These are phyloP conservation scores for Nezara viridula DNA, from an alignment of 2,888 invertebrate genomes.

Conservation along the genomic window DNA sequence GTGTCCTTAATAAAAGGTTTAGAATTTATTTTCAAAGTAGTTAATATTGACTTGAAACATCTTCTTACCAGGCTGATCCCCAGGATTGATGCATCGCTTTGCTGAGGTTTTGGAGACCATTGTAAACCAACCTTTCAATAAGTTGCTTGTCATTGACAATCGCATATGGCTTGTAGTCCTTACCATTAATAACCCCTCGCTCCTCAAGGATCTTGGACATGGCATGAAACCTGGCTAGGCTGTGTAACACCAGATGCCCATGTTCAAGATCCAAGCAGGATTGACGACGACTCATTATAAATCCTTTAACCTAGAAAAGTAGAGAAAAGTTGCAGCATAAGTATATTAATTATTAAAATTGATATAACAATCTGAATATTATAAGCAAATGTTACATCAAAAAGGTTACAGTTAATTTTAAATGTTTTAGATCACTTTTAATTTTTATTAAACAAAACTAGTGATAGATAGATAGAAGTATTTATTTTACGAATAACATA, in stretches of 20 bases:
- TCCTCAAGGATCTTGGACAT: slow-evolving; percentile 59
- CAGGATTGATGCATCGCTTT: slow-evolving; percentile 59
- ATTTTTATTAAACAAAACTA: too few relatives aligned
- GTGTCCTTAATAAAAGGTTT: not conserved
- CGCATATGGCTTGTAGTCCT: slow-evolving; percentile 45
- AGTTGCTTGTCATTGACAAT: not conserved
- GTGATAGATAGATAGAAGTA: too few relatives aligned
- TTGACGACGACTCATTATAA: slow-evolving; percentile 52
- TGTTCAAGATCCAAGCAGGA: slow-evolving; percentile 60
- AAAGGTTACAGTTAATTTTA: not conserved
- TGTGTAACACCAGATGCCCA: slow-evolving; percentile 58
- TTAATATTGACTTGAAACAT: not conserved
- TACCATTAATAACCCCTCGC: slow-evolving; percentile 55
- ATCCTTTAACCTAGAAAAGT: slow-evolving; percentile 55
- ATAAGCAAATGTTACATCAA: not conserved
- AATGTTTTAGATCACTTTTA: too few relatives aligned
- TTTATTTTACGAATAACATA: too few relatives aligned
- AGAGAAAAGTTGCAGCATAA: not conserved
- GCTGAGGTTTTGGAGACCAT: slow-evolving; percentile 51
- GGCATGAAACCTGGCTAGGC: slow-evolving; percentile 62
- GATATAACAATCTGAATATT: not conserved
- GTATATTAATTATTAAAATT: not conserved
- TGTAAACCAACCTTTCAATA: slow-evolving; percentile 55
- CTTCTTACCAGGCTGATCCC: slow-evolving; percentile 59
- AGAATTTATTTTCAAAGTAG: not conserved